Evolutionary conservation across 2,113 vertebrate species (phyloP).

Genomic region (Ariopsis seemanni): DNA sequence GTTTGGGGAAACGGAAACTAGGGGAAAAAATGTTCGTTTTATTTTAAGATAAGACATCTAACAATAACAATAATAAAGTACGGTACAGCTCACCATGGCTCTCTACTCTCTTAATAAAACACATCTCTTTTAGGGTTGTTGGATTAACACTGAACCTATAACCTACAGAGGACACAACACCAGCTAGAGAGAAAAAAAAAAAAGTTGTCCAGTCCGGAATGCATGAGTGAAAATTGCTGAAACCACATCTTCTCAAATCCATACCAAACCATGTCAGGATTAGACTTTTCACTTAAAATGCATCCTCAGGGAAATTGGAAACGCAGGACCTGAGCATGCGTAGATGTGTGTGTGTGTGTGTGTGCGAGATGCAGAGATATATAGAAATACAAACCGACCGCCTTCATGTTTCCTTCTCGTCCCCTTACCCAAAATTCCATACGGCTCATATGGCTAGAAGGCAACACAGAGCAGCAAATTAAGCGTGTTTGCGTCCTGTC

Average conservation of each 20-base stretch:
- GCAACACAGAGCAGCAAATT: slow-evolving; percentile 2
- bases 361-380: slow-evolving; percentile 42
- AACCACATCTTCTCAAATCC: background rate
- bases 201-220: background rate
- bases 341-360: slow-evolving; percentile 14
- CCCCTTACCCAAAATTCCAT: slow-evolving; percentile 40
- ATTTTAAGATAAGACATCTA: background rate
- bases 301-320: slow-evolving; percentile 3
- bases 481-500: slow-evolving; percentile 44
- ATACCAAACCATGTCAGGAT: background rate
- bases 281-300: slow-evolving; percentile 22
- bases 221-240: slow-evolving; percentile 2
- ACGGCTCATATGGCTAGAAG: slow-evolving; percentile 25
- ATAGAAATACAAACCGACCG: background rate
- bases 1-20: background rate
- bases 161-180: background rate
- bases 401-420: slow-evolving; percentile 41
- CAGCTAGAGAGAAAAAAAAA: background rate
- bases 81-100: background rate
- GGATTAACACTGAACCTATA: background rate
- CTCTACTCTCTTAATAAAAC: background rate
- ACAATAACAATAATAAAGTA: background rate
- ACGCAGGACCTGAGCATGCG: background rate
- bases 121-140: background rate
- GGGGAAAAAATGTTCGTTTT: no score